phyloP scores from a whole-genome alignment of 2,888 invertebrate genomes.

The Embidobia sp. region DNA sequence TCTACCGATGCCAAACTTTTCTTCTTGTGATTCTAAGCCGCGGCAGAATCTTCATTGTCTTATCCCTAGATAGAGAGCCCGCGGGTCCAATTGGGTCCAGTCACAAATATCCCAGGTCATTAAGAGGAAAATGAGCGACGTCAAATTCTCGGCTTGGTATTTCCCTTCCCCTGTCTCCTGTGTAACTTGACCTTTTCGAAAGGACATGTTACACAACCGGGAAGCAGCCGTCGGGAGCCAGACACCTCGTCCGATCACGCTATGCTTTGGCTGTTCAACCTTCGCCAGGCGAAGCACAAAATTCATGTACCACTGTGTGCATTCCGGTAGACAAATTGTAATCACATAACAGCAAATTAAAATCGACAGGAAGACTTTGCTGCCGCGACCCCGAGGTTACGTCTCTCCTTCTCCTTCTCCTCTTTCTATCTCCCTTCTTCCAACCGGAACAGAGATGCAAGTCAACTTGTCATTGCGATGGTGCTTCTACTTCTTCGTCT shows the following conservation, averaged over 20 bases:
- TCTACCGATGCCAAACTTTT: constrained; percentile 70
- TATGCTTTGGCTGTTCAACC: constrained; percentile 19
- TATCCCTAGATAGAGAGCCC: constrained; percentile 39
- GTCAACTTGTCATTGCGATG: constrained; percentile 63
- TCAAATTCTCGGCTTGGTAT: constrained; percentile 13
- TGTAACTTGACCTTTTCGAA: constrained; percentile 23
- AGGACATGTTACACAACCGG: constrained; percentile 13
- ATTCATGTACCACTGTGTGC: constrained; percentile 44
- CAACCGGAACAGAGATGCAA: constrained; percentile 16
- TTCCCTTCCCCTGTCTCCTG: background rate
- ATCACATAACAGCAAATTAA: constrained; percentile 66
- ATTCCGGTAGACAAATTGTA: constrained; percentile 66
- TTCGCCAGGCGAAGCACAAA: constrained; percentile 44
- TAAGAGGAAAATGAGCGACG: constrained; percentile 52
- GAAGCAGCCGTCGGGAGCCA: background rate
- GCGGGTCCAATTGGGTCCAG: constrained; percentile 22
- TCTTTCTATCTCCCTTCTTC: too few relatives aligned
- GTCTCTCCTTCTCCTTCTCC: constrained; percentile 52
- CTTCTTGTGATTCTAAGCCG: constrained; percentile 51
- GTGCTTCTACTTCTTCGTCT: too few relatives aligned
- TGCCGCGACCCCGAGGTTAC: constrained; percentile 58
- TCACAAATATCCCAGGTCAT: constrained; percentile 49
- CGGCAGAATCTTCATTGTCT: constrained; percentile 57
- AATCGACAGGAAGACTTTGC: constrained; percentile 72
- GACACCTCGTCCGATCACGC: constrained; percentile 7